phyloP scores from a whole-genome alignment of 1,140 invertebrate species.

The Lordiphosa mommai region DNA sequence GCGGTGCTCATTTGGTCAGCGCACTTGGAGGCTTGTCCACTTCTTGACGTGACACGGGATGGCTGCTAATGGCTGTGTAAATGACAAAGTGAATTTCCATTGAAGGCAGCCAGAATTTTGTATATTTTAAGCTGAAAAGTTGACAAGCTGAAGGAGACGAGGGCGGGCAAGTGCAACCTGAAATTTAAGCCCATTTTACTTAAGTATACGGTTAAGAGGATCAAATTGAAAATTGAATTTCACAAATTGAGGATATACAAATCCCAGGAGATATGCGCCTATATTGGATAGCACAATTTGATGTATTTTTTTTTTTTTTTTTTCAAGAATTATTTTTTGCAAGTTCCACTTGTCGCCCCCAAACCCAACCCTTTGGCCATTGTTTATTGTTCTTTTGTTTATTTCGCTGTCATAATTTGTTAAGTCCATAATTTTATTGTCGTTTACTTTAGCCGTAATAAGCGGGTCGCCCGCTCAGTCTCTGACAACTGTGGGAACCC shows the following conservation, averaged over 20 bases:
- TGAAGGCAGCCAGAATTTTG: slow-evolving; percentile 17
- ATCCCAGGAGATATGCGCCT: background rate
- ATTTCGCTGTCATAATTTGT: slow-evolving; percentile 16
- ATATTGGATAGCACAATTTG: too few species aligned
- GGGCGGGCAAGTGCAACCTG: too few species aligned
- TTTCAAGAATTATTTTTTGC: too few species aligned
- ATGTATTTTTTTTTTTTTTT: too few species aligned
- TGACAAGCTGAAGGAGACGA: too few species aligned
- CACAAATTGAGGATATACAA: background rate
- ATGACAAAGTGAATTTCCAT: slow-evolving; percentile 72
- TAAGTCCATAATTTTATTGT: slow-evolving; percentile 25
- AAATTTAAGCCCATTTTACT: background rate
- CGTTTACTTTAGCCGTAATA: slow-evolving; percentile 22
- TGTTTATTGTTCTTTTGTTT: slow-evolving; percentile 1
- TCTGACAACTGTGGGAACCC: slow-evolving; percentile 43
- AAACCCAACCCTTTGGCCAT: background rate
- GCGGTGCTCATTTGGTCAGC: slow-evolving; percentile 63
- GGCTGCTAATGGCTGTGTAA: slow-evolving; percentile 68
- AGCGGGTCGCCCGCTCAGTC: slow-evolving; percentile 5
- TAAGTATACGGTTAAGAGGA: background rate
- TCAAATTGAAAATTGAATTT: background rate
- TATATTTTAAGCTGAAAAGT: background rate
- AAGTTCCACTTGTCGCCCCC: too few species aligned
- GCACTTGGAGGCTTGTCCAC: slow-evolving; percentile 40
- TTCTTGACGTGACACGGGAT: slow-evolving; percentile 57